Conservation (phyloP, 2,888 invertebrate genomes). For the Theretra japonica region DNA sequence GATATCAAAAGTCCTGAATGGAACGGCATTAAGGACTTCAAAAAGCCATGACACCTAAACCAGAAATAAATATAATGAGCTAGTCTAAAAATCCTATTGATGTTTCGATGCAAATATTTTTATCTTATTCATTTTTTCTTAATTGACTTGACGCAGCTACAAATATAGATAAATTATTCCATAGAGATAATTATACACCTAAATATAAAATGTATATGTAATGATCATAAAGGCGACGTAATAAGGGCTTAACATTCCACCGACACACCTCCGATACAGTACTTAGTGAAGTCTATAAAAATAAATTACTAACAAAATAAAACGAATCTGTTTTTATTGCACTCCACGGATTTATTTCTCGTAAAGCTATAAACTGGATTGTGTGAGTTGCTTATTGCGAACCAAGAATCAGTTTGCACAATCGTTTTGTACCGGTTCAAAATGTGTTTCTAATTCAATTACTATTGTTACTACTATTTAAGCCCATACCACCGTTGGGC, state of each 20-base stretch:
- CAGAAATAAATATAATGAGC: too few relatives aligned
- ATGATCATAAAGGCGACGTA: not conserved
- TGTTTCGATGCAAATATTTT: too few relatives aligned
- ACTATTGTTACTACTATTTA: too few relatives aligned
- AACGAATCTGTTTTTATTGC: constrained; percentile 1
- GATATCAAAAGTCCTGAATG: too few relatives aligned
- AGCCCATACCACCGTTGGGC: too few relatives aligned
- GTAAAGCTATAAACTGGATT: constrained; percentile 15
- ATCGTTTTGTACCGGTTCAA: not conserved
- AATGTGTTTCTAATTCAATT: not conserved
- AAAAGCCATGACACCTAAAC: too few relatives aligned
- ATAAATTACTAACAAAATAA: constrained; percentile 6
- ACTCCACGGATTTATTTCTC: constrained; percentile 8
- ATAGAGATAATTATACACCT: not conserved
- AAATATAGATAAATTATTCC: too few relatives aligned
- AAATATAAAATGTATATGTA: not conserved
- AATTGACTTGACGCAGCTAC: too few relatives aligned
- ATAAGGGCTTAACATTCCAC: not conserved
- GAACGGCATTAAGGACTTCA: too few relatives aligned
- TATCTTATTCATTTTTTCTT: too few relatives aligned
- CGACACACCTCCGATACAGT: not conserved
- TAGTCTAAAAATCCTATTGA: too few relatives aligned
- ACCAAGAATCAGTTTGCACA: not conserved
- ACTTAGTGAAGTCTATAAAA: constrained; percentile 4
- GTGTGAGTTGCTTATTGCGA: not conserved